A percentile compares a stretch with the other conserved stretches of the same genome.
phyloP scores from a whole-genome alignment of 1,140 invertebrate genomes.

The Caerostris extrusa region DNA sequence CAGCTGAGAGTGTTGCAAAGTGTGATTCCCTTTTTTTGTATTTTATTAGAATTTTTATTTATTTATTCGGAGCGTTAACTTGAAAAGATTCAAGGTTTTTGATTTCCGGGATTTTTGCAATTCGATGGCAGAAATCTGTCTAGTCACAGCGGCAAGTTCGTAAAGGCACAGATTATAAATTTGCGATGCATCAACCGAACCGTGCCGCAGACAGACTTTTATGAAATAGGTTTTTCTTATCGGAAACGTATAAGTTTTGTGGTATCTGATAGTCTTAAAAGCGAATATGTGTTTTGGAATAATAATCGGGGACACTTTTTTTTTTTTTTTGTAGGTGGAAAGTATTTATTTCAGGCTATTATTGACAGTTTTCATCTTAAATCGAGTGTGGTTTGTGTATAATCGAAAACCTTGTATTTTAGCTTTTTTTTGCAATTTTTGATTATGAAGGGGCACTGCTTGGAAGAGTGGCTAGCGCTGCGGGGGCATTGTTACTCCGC shows the following conservation, averaged over 20 bases:
- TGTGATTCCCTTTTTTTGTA: neutral
- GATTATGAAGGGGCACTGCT: no score
- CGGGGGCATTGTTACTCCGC: no score
- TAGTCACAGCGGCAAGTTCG: neutral
- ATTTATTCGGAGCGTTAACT: neutral
- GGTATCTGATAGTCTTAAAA: neutral
- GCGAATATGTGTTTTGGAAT: neutral
- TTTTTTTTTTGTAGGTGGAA: no score
- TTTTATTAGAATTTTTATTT: neutral
- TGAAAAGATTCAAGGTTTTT: slow-evolving; percentile 41
- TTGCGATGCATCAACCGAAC: slow-evolving; percentile 23
- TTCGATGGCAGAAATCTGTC: slow-evolving; percentile 28
- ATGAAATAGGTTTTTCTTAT: slow-evolving; percentile 5
- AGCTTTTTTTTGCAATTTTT: no score
- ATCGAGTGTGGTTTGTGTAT: no score
- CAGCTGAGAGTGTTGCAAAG: slow-evolving; percentile 9
- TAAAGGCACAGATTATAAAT: slow-evolving; percentile 15
- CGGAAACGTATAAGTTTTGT: neutral
- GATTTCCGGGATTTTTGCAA: slow-evolving; percentile 47
- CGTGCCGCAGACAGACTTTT: slow-evolving; percentile 38
- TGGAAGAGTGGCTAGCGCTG: no score
- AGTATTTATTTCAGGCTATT: no score
- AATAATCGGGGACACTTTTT: no score
- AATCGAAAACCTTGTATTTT: no score
- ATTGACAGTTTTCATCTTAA: no score